phyloP scores from a whole-genome alignment of 2,113 vertebrate genomes.

The Ochotona princeps region DNA sequence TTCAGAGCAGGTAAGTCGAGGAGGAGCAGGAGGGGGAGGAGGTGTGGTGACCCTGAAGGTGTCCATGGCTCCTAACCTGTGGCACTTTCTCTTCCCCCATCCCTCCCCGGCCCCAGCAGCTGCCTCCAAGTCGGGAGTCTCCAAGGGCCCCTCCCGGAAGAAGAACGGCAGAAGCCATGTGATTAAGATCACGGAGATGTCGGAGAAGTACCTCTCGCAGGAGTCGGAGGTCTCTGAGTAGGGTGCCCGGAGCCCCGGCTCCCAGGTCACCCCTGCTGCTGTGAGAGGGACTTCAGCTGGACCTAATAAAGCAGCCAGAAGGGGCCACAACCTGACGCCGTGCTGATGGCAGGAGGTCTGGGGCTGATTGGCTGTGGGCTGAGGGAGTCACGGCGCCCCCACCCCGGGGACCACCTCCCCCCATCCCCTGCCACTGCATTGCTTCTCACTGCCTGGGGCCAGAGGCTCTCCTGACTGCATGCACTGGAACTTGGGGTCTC shows the following conservation, averaged over 20 bases:
- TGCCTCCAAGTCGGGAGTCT: constrained; percentile 44
- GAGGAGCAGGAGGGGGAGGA: not conserved
- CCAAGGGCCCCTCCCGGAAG: constrained; percentile 47
- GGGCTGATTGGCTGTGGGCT: not conserved
- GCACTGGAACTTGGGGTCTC: constrained; percentile 12
- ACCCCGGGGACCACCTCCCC: fast-evolving
- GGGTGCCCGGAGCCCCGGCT: constrained; percentile 22
- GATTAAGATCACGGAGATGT: constrained; percentile 76
- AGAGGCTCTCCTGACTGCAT: not conserved
- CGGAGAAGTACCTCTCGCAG: constrained; percentile 75
- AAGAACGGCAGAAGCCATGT: constrained; percentile 52
- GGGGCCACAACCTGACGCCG: not conserved
- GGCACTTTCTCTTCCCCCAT: constrained; percentile 46
- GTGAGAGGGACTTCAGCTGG: not conserved
- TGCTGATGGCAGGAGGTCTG: not conserved
- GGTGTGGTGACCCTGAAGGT: not conserved
- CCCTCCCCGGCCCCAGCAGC: constrained; percentile 61
- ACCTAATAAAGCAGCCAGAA: not conserved
- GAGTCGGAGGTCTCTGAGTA: constrained; percentile 75
- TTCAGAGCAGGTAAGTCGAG: constrained; percentile 77
- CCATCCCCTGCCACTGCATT: fast-evolving
- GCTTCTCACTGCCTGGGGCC: not conserved
- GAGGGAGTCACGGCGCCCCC: no score
- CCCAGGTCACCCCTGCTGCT: not conserved
- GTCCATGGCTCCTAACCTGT: constrained; percentile 38